Conservation (phyloP, 2,888 invertebrate species). For the Xanthia icteritia region DNA sequence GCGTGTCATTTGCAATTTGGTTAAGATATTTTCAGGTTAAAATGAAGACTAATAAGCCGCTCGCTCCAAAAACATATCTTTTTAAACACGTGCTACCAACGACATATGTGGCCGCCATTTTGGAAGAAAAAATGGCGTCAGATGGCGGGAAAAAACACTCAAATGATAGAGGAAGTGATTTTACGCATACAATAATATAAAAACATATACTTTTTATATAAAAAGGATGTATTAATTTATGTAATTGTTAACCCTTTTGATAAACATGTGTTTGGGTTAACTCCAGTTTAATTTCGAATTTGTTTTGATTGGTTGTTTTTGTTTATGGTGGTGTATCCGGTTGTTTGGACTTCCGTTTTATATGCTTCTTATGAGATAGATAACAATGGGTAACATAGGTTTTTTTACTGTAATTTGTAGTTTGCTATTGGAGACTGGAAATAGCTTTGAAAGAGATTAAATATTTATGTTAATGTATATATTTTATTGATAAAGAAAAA, state of each 20-base stretch:
- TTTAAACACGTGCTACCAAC: conserved; percentile 81
- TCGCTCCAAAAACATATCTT: conserved; percentile 56
- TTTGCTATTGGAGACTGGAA: background rate
- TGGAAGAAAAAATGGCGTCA: conserved; percentile 84
- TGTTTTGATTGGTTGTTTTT: conserved; percentile 85
- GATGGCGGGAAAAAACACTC: conserved; percentile 83
- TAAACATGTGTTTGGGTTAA: conserved; percentile 87
- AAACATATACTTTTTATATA: conserved; percentile 79
- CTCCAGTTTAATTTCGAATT: conserved; percentile 87
- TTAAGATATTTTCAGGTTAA: conserved; percentile 49
- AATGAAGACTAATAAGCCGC: conserved; percentile 54
- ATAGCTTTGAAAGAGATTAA: background rate
- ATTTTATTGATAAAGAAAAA: background rate
- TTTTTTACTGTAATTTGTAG: conserved; percentile 25
- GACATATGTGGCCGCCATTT: conserved; percentile 83
- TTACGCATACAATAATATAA: conserved; percentile 85
- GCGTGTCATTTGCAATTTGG: conserved; percentile 39
- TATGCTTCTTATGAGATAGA: conserved; percentile 63
- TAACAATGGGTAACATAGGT: conserved; percentile 46
- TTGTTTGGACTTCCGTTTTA: conserved; percentile 75
- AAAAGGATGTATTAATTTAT: conserved; percentile 89
- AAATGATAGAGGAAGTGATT: conserved; percentile 89
- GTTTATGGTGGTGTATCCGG: conserved; percentile 81
- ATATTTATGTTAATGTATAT: background rate
- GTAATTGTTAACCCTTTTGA: conserved; percentile 88